A percentile compares a stretch with the other conserved stretches of the same genome.
phyloP scores from a whole-genome alignment of 1,140 invertebrate genomes.

The Listronotus bonariensis region DNA sequence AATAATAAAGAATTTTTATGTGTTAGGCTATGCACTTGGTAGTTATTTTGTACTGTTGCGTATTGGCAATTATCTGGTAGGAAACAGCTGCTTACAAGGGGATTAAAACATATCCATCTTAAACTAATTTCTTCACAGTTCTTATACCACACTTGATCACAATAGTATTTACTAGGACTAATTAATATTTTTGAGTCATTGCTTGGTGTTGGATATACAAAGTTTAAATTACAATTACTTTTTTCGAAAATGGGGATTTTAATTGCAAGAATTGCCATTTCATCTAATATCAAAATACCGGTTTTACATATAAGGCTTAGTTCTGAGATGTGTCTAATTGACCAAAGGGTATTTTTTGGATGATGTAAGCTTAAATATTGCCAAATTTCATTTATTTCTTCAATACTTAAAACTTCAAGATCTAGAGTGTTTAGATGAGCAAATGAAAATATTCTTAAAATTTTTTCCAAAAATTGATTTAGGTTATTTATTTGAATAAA shows the following conservation, averaged over 20 bases:
- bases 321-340: constrained; percentile 8
- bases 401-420: background rate
- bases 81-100: background rate
- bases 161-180: constrained; percentile 9
- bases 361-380: constrained; percentile 2
- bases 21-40: no score
- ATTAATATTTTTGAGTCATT: constrained; percentile 10
- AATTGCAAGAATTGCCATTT: constrained; percentile 14
- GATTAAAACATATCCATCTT: no score
- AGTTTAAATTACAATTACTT: background rate
- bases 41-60: background rate
- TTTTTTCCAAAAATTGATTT: background rate
- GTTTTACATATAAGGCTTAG: constrained; percentile 13
- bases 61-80: constrained; percentile 4
- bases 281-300: background rate
- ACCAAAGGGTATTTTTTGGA: constrained; percentile 18
- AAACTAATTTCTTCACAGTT: no score
- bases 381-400: constrained; percentile 15
- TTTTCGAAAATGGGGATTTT: constrained; percentile 15
- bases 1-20: no score
- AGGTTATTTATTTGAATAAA: background rate
- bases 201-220: constrained; percentile 2
- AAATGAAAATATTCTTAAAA: constrained; percentile 6
- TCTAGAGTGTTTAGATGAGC: constrained; percentile 1
- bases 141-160: constrained; percentile 8